A percentile compares a stretch with the other conserved stretches of the same genome.
These are phyloP conservation scores for Notospermus geniculatus DNA, from an alignment of 1,140 invertebrate species.

Conservation along the genomic window DNA sequence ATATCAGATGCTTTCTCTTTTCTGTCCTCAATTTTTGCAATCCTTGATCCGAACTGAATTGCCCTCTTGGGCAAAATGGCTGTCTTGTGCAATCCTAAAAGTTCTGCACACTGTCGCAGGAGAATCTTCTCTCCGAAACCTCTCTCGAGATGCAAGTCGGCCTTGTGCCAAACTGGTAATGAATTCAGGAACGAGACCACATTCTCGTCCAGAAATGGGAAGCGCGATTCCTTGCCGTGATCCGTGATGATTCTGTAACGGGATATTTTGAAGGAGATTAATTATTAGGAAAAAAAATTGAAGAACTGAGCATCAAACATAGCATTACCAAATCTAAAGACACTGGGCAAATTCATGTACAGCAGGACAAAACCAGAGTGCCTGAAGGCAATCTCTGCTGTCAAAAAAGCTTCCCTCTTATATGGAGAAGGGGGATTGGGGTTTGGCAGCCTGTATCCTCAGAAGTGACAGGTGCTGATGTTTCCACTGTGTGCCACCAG, in stretches of 20 bases:
- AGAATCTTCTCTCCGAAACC: constrained; percentile 94
- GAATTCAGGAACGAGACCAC: constrained; percentile 72
- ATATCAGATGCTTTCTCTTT: constrained; percentile 84
- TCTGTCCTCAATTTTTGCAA: constrained; percentile 75
- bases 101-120: constrained; percentile 72
- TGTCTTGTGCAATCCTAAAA: constrained; percentile 67
- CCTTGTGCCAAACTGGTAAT: constrained; percentile 76
- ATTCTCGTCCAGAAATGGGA: constrained; percentile 93
- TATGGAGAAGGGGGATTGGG: no score
- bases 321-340: no score
- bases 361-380: no score
- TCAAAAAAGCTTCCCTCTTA: no score
- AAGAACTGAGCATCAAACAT: no score
- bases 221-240: constrained; percentile 63
- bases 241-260: constrained; percentile 56
- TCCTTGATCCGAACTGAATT: constrained; percentile 96
- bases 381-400: no score
- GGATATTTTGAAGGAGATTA: no score
- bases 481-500: no score
- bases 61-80: constrained; percentile 82
- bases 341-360: no score
- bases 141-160: constrained; percentile 59
- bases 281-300: no score
- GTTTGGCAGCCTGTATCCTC: no score
- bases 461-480: no score